Conservation (phyloP, 2,888 invertebrate genomes). For the Bruchidius siliquastri region DNA sequence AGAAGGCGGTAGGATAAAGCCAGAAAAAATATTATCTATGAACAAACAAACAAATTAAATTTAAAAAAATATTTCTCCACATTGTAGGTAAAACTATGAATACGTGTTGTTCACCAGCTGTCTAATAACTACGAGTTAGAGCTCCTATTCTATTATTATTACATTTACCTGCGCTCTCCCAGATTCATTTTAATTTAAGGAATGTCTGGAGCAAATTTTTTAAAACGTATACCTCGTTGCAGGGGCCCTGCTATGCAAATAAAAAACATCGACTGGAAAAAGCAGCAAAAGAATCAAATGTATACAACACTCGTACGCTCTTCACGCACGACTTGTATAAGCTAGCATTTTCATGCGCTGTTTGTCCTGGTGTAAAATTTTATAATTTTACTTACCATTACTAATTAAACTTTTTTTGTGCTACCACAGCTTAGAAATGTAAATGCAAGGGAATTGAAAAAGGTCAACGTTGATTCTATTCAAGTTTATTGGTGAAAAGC, state of each 20-base stretch:
- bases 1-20: too few species aligned
- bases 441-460: too few species aligned
- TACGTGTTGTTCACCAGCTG: too few species aligned
- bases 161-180: neutral
- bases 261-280: neutral
- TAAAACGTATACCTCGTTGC: neutral
- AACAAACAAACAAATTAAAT: too few species aligned
- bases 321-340: neutral
- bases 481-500: too few species aligned
- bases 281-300: neutral
- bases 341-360: neutral
- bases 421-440: too few species aligned
- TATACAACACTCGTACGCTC: neutral
- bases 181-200: neutral
- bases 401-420: neutral
- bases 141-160: too few species aligned
- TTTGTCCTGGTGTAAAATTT: neutral
- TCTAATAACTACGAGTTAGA: too few species aligned
- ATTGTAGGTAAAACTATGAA: too few species aligned
- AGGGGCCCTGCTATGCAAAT: neutral
- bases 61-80: too few species aligned
- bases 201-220: neutral
- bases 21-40: too few species aligned
- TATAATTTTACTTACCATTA: neutral
- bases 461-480: too few species aligned